Evolutionary conservation across 2,113 vertebrate genomes (phyloP).

Genomic region (Neotragus moschatus): DNA sequence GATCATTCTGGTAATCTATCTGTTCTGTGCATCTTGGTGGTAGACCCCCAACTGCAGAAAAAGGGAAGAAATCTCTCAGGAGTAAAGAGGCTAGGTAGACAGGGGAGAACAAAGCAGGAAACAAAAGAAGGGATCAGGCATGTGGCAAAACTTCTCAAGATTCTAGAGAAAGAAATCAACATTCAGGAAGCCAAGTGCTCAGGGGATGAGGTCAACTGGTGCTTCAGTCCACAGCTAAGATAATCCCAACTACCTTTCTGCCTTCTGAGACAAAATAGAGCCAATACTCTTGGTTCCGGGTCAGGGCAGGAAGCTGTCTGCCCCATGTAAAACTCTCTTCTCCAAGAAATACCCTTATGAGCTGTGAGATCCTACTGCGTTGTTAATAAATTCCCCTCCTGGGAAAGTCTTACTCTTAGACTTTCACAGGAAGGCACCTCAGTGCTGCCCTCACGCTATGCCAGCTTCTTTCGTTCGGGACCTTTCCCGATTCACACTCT

Average conservation of each 20-base stretch:
- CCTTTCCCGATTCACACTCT: background rate
- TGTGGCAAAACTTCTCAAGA: background rate
- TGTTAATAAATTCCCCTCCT: background rate
- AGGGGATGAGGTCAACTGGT: background rate
- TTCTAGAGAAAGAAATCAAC: background rate
- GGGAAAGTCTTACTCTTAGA: background rate
- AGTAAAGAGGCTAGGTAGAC: background rate
- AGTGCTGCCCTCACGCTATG: background rate
- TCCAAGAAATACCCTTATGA: background rate
- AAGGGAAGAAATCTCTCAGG: background rate
- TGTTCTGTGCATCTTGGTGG: background rate
- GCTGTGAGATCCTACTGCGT: background rate
- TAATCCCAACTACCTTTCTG: background rate
- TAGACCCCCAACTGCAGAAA: background rate
- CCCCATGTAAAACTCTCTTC: background rate
- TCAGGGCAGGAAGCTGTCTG: accelerated
- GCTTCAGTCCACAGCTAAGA: background rate
- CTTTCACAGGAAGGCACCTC: background rate
- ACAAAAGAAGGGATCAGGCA: background rate
- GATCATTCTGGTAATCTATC: background rate
- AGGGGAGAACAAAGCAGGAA: background rate
- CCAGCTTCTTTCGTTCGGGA: background rate
- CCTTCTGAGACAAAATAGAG: background rate
- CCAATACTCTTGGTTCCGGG: background rate
- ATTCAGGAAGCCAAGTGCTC: background rate